Evolutionary conservation across 2,797 vertebrate genomes (phyloP), one percentile per base, ranked within the genome.

Genomic region (Myiotriccus ornatus): DNA sequence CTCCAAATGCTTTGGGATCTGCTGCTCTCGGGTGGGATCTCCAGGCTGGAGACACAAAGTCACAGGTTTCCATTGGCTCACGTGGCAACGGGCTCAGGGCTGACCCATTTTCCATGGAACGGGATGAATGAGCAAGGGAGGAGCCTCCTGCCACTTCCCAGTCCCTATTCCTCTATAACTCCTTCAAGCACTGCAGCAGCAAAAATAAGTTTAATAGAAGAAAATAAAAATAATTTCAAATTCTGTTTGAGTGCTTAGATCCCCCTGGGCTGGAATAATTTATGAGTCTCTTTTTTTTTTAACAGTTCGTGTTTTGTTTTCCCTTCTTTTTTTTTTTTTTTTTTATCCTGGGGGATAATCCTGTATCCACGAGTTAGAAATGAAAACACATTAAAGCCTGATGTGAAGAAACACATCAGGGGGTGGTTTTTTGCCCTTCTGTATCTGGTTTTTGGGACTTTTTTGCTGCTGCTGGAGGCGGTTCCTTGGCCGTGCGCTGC

Each of bases 211-310:
- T 95, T 90, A 93, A 94, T 84, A 70, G 93, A 74, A 93, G 44
- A 22, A 44, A 64, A 83, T 60, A n/a, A n/a, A 47, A 65, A 87
- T 86, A 71, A 60, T 90, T 95, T 93, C 76, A 95, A 97, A 96
- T 94, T 91, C 67, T 84, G 35, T 93, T 91, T 93, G 92, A 97
- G 81, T 85, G 89, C 87, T 89, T 4, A 5, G 50, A 56, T 89
- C 50, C 91, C 96, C 93, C 57, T 11, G 19, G 96, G 93, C 94
- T 62, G 90, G 62, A 92, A 90, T 25, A 60, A 93, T 43, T 90
- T 95, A 92, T 89, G 87, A 91, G 91, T 85, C 67, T 90, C 91
- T 94, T 93, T 82, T 91, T 91, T 95, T 90, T 96, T 83, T 60
- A 91, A 80, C 63, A 75, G 87, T 83, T 91, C 93, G 23, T 78